Evolutionary conservation across 2,113 vertebrate genomes (phyloP).

Genomic region (Pseudolaguvia tuberculata): DNA sequence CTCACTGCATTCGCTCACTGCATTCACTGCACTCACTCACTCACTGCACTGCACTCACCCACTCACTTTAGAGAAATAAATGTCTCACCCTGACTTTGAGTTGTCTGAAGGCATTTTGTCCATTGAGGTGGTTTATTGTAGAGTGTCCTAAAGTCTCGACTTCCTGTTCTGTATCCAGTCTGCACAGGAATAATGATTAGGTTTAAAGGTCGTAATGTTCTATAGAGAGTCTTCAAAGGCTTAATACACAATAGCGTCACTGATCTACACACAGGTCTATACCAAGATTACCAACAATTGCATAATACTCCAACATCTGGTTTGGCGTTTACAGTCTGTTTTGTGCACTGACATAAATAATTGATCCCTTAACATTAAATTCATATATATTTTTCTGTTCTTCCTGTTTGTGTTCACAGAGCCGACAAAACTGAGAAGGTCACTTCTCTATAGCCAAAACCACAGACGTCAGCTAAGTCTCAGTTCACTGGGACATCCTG

Average conservation of each 20-base stretch:
- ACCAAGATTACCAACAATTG: too few species aligned
- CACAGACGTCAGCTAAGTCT: not conserved
- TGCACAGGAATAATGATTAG: constrained; percentile 32
- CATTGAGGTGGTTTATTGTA: constrained; percentile 53
- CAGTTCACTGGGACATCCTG: too few species aligned
- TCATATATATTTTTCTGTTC: not conserved
- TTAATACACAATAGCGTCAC: not conserved
- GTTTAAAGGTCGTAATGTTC: not conserved
- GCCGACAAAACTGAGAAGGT: not conserved
- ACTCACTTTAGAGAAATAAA: not conserved
- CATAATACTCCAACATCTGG: not conserved
- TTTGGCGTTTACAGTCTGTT: not conserved
- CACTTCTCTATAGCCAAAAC: not conserved
- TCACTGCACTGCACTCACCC: too few species aligned
- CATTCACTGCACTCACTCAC: too few species aligned
- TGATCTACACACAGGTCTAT: not conserved
- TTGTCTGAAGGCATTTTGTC: constrained; percentile 68
- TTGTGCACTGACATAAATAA: not conserved
- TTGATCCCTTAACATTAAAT: not conserved
- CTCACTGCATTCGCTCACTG: too few species aligned
- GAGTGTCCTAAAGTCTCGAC: constrained; percentile 65
- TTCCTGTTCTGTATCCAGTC: constrained; percentile 67
- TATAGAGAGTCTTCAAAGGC: not conserved
- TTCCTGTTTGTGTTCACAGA: not conserved
- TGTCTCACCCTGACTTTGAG: constrained; percentile 72